Percentiles rank a stretch among this genome's conserved stretches.
Evolutionary conservation across 2,888 invertebrate genomes (phyloP).

Genomic region (Pteria penguin): DNA sequence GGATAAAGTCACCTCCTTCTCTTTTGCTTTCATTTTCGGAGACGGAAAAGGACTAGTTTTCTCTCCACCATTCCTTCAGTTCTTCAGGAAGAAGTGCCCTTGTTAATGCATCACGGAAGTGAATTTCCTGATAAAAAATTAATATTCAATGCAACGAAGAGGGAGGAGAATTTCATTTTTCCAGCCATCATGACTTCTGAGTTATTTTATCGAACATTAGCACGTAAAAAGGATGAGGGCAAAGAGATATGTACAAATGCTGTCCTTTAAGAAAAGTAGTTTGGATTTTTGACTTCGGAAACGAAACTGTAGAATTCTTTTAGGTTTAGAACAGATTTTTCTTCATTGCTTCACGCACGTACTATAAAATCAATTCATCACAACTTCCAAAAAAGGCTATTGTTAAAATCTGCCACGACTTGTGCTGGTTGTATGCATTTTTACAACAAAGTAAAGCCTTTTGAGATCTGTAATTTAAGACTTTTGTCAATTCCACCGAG

Average conservation of each 20-base stretch:
- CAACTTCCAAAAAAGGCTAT: slow-evolving; percentile 16
- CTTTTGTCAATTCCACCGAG: slow-evolving; percentile 31
- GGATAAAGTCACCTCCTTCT: slow-evolving; percentile 36
- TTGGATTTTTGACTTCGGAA: neutral
- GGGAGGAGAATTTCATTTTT: slow-evolving; percentile 14
- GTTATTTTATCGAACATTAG: slow-evolving; percentile 34
- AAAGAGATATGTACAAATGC: slow-evolving; percentile 26
- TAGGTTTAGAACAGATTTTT: neutral
- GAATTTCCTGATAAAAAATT: slow-evolving; percentile 21
- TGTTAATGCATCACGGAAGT: slow-evolving; percentile 16
- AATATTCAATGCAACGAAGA: slow-evolving; percentile 32
- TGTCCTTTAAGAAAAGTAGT: slow-evolving; percentile 27
- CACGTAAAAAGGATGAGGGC: slow-evolving; percentile 28
- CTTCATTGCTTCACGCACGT: neutral
- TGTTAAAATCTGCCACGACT: slow-evolving; percentile 32
- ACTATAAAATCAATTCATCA: slow-evolving; percentile 18
- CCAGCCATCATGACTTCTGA: slow-evolving; percentile 15
- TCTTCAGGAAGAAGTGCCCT: slow-evolving; percentile 13
- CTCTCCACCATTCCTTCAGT: neutral
- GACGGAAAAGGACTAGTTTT: slow-evolving; percentile 22
- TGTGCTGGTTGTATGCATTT: slow-evolving; percentile 26
- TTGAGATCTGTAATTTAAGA: slow-evolving; percentile 13
- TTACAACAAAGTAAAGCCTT: slow-evolving; percentile 9
- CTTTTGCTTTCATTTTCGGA: slow-evolving; percentile 29
- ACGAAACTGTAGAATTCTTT: neutral